Conservation (phyloP, 2,113 vertebrate genomes). For the Rousettus leschenaultii region DNA sequence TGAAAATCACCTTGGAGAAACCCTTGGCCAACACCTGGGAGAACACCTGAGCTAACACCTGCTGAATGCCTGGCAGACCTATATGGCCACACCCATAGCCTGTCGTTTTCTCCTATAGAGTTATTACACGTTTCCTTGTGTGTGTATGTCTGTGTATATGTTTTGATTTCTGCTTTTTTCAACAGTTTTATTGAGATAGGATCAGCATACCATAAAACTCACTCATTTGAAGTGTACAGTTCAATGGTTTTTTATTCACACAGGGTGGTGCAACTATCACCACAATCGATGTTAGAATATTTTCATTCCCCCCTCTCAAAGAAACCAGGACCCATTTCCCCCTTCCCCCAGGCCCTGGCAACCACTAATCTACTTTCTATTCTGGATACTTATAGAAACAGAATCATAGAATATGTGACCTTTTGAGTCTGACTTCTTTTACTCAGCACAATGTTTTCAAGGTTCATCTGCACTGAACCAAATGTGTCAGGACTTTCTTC, state of each 20-base stretch:
- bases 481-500: accelerated
- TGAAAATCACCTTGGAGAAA: not conserved
- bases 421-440: not conserved
- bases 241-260: not conserved
- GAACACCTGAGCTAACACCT: not conserved
- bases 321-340: not conserved
- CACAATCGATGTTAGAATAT: not conserved
- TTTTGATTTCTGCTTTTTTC: not conserved
- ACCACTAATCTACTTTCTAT: not conserved
- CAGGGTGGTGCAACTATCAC: not conserved
- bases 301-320: not conserved
- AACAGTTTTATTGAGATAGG: not conserved
- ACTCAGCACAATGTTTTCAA: too few species aligned
- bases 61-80: not conserved
- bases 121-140: too few species aligned
- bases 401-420: not conserved
- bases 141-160: not conserved
- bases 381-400: not conserved
- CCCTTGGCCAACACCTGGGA: not conserved
- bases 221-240: not conserved
- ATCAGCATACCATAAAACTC: not conserved
- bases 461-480: not conserved
- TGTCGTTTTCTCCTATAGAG: not conserved
- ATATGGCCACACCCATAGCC: accelerated
- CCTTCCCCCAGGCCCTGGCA: not conserved